Evolutionary conservation across 1,140 invertebrate genomes (phyloP), one percentile per base, ranked within the genome.

Genomic region (Camponotus vicinus): DNA sequence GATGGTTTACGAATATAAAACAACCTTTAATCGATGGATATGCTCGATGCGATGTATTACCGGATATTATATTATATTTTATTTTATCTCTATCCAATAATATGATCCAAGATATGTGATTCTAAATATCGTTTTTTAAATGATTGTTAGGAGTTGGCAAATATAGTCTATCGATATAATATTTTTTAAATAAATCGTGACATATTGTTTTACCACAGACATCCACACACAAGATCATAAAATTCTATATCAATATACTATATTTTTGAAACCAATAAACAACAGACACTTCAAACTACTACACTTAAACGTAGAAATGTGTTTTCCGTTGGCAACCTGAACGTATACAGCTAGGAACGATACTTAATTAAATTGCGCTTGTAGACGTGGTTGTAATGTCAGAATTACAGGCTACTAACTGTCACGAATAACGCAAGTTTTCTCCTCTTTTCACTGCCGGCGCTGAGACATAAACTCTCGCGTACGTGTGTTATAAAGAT

Each of bases 381-480:
- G 3, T 34, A 59, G 40, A 82, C 1, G 13, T 37, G 15, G 18
- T 18, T 59, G 45, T n/a, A 32, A 73, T 52, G 11, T 73, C 37
- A 45, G 11, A 82, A 71, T 82, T 82, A 45, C 34, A 18, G 11
- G 40, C 42, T 9, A 37, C 11, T 67, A 55, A 69, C 45, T 80
- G 64, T 69, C 64, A 40, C 66, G 45, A 82, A 73, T 79, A 73
- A 71, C 18, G 40, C 37, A 1, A 27, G 6, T 82, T 57, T 82
- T 34, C 52, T 27, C 59, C 40, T 21, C 9, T 59, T 59, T 82
- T 42, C 7, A 52, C 49, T n/a, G 18, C 21, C 37, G 15, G 27
- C 4, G 18, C 11, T 8, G 2, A 32, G 37, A 8, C 27, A 32
- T n/a, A 70, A 70, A 67, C 13, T 18, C 59, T 45, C 57, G 21